Conservation (phyloP, 2,888 invertebrate genomes). For the Lasioglossum zephyrum region DNA sequence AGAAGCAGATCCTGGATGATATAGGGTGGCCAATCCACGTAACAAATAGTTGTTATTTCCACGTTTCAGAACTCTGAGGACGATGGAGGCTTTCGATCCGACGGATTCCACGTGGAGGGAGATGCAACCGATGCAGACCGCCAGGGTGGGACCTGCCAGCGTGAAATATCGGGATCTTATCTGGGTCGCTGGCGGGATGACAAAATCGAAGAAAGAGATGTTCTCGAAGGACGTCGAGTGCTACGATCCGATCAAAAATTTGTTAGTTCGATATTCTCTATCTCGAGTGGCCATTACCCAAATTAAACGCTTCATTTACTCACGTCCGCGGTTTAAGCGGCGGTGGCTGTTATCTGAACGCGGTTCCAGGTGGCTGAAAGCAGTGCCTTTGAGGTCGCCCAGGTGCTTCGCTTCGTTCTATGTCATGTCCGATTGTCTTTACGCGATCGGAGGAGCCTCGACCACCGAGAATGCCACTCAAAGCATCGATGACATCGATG, state of each 20-base stretch:
- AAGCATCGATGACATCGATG: slow-evolving; percentile 87
- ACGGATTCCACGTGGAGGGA: slow-evolving; percentile 86
- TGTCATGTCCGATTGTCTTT: slow-evolving; percentile 85
- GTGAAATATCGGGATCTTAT: slow-evolving; percentile 88
- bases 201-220: slow-evolving; percentile 86
- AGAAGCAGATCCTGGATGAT: background rate
- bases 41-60: background rate
- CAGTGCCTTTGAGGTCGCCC: slow-evolving; percentile 74
- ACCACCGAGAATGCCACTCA: slow-evolving; percentile 83
- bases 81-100: slow-evolving; percentile 88
- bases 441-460: slow-evolving; percentile 89
- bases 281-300: slow-evolving; percentile 15
- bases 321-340: background rate
- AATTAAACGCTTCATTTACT: slow-evolving; percentile 32
- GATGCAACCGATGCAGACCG: slow-evolving; percentile 86
- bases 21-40: background rate
- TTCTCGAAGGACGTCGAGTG: slow-evolving; percentile 88
- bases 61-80: slow-evolving; percentile 85
- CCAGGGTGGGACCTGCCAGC: slow-evolving; percentile 88
- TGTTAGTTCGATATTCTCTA: slow-evolving; percentile 83
- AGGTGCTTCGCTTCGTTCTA: slow-evolving; percentile 80
- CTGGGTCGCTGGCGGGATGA: slow-evolving; percentile 91
- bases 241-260: slow-evolving; percentile 87
- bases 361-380: slow-evolving; percentile 75
- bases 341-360: background rate